Conservation (phyloP, 2,113 vertebrate genomes). For the Pelvicachromis taeniatus region DNA sequence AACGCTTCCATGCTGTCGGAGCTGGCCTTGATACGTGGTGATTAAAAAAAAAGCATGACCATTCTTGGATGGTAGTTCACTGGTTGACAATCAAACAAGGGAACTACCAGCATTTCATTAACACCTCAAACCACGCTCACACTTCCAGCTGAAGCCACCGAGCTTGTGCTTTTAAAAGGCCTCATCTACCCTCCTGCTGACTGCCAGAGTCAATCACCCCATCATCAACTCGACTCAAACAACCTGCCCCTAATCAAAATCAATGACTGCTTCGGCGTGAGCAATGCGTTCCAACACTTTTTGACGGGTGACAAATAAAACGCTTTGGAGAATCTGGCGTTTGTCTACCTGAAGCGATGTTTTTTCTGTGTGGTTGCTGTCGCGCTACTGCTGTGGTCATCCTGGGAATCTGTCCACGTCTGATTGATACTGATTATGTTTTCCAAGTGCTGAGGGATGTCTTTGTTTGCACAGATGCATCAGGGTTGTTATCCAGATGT, state of each 20-base stretch:
- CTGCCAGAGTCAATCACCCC: conserved; percentile 39
- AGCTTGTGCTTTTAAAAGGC: conserved; percentile 28
- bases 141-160: background rate
- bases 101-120: background rate
- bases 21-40: background rate
- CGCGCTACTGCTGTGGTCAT: background rate
- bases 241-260: conserved; percentile 22
- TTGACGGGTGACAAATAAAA: background rate
- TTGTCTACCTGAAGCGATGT: conserved; percentile 11
- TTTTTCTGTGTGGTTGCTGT: background rate
- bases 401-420: background rate
- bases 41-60: background rate
- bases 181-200: conserved; percentile 17
- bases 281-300: conserved; percentile 29
- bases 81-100: background rate
- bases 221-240: conserved; percentile 42
- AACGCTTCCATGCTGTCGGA: background rate
- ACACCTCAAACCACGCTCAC: background rate
- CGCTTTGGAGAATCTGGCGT: background rate
- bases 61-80: background rate
- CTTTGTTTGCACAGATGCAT: conserved; percentile 63
- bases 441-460: conserved; percentile 8
- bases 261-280: background rate
- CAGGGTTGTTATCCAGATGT: conserved; percentile 56
- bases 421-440: conserved; percentile 35